These are phyloP conservation scores for Macaria liturata DNA, from an alignment of 2,888 invertebrate species.

Conservation along the genomic window DNA sequence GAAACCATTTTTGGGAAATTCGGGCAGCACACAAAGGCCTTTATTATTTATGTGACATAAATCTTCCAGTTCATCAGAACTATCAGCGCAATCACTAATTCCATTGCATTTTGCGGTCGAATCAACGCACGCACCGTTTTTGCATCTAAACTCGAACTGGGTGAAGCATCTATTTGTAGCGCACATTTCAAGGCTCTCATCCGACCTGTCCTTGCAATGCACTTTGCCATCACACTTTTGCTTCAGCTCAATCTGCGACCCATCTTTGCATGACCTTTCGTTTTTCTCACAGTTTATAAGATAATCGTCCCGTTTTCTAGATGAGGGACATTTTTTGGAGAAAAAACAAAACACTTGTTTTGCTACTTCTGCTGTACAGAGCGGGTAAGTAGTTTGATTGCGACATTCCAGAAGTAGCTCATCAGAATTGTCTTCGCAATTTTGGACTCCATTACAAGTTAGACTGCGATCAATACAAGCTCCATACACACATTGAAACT, in stretches of 20 bases:
- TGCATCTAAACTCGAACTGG: conserved; percentile 17
- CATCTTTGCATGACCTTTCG: conserved; percentile 19
- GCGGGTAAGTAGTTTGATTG: conserved; percentile 17
- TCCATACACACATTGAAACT: conserved; percentile 20
- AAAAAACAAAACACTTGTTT: background rate
- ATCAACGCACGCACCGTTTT: conserved; percentile 24
- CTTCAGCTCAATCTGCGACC: conserved; percentile 9
- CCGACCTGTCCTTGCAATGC: conserved; percentile 26
- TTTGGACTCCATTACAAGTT: conserved; percentile 18
- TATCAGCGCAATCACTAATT: conserved; percentile 16
- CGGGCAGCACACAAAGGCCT: conserved; percentile 22
- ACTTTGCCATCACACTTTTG: conserved; percentile 18
- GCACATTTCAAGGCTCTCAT: conserved; percentile 21
- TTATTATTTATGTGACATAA: conserved; percentile 16
- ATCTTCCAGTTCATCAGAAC: conserved; percentile 17
- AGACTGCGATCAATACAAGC: conserved; percentile 12
- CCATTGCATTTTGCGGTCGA: conserved; percentile 16
- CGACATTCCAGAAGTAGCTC: conserved; percentile 24
- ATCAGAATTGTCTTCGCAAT: conserved; percentile 23
- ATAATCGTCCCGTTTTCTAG: background rate
- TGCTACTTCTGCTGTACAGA: conserved; percentile 8
- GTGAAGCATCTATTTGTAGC: conserved; percentile 16
- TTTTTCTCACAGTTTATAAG: conserved; percentile 13
- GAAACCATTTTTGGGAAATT: conserved; percentile 19
- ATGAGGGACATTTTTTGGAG: conserved; percentile 2